Evolutionary conservation across 2,888 invertebrate genomes (phyloP).

Genomic region (Himalopsyche tibetana): DNA sequence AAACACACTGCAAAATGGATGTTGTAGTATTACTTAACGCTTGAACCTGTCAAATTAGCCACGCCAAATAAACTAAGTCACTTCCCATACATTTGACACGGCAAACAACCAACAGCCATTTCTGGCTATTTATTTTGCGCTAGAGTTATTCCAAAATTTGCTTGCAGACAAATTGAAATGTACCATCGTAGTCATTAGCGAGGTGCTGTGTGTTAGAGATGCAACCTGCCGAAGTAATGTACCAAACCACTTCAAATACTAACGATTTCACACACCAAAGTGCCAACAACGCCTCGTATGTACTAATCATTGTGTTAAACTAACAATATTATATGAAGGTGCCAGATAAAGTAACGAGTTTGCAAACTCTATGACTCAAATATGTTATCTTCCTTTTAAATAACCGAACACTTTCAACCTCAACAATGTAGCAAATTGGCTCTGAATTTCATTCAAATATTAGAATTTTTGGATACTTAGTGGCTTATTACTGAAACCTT

Average conservation of each 20-base stretch:
- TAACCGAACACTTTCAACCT: no score
- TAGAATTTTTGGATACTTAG: no score
- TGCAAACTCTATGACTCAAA: no score
- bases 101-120: background rate
- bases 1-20: no score
- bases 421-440: no score
- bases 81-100: background rate
- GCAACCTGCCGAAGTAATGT: background rate
- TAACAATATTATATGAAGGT: no score
- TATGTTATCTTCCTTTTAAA: no score
- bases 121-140: background rate
- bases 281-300: background rate
- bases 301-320: no score
- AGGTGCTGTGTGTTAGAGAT: background rate
- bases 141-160: conserved; percentile 21
- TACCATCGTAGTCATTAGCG: background rate
- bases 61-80: background rate
- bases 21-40: background rate
- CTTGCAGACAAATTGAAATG: conserved; percentile 22
- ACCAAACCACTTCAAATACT: conserved; percentile 4
- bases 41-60: background rate
- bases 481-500: no score
- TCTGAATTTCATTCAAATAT: no score
- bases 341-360: no score
- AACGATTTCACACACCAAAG: background rate